A percentile compares a stretch with the other conserved stretches of the same genome.
These are phyloP conservation scores for Pyxicephalus adspersus DNA, from an alignment of 2,113 vertebrate genomes.

Conservation along the genomic window DNA sequence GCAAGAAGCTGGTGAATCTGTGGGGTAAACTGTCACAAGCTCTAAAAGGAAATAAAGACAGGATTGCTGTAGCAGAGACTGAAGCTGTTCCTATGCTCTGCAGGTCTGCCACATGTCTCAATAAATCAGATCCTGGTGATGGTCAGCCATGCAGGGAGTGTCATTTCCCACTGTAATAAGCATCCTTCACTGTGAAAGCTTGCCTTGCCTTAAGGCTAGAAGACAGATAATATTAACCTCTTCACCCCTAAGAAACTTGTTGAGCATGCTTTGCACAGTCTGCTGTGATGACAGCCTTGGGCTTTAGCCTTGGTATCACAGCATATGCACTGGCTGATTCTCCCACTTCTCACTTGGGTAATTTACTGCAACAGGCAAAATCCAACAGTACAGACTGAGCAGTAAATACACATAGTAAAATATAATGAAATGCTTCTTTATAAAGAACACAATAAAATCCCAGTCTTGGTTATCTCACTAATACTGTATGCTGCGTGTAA, in stretches of 20 bases:
- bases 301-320: constrained; percentile 14
- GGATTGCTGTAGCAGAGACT: constrained; percentile 17
- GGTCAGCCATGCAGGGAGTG: constrained; percentile 47
- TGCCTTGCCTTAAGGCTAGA: constrained; percentile 45
- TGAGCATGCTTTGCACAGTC: constrained; percentile 41
- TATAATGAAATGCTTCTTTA: too few relatives aligned
- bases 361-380: too few relatives aligned
- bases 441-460: too few relatives aligned
- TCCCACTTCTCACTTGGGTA: too few relatives aligned
- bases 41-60: constrained; percentile 38
- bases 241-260: constrained; percentile 39
- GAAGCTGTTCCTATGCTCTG: constrained; percentile 20
- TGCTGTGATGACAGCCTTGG: constrained; percentile 19
- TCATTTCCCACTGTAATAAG: constrained; percentile 50
- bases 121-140: constrained; percentile 34
- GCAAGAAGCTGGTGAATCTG: constrained; percentile 8
- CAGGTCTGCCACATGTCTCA: constrained; percentile 41
- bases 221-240: constrained; percentile 49
- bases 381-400: too few relatives aligned
- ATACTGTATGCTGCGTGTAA: too few relatives aligned
- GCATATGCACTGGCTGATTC: neutral
- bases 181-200: constrained; percentile 40
- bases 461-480: too few relatives aligned
- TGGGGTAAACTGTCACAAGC: constrained; percentile 31
- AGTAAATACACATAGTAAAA: too few relatives aligned